phyloP scores from a whole-genome alignment of 2,797 vertebrate genomes.

The Pseudopleuronectes americanus region DNA sequence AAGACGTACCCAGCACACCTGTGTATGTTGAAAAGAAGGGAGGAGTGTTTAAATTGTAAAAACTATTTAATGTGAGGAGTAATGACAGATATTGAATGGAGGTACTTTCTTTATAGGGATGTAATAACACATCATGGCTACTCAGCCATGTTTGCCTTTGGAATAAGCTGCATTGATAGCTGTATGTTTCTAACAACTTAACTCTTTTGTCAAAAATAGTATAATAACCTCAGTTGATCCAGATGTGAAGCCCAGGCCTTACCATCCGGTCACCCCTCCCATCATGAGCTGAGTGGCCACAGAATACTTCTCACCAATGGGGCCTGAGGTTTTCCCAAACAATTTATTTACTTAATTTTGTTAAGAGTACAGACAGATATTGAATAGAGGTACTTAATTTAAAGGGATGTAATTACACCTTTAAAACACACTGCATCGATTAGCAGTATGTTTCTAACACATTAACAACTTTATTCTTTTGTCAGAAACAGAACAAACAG shows the following conservation, averaged over 20 bases:
- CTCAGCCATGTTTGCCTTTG: no score
- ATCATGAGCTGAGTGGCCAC: slow-evolving; percentile 97
- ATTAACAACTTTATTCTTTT: no score
- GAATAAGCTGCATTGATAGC: no score
- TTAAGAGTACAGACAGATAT: background rate
- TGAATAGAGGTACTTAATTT: background rate
- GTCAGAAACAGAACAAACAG: background rate
- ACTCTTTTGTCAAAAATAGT: no score
- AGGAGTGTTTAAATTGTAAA: background rate
- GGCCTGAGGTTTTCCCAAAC: slow-evolving; percentile 94
- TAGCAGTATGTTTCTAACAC: background rate
- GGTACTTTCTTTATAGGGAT: background rate
- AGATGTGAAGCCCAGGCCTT: slow-evolving; percentile 21
- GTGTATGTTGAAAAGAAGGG: background rate
- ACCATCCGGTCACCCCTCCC: slow-evolving; percentile 98
- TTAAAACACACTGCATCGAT: no score
- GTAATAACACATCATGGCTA: no score
- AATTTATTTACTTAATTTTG: slow-evolving; percentile 49
- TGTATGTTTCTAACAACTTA: background rate
- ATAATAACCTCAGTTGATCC: background rate
- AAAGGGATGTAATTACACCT: no score
- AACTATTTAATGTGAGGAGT: background rate
- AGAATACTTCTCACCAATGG: slow-evolving; percentile 97
- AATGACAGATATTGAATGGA: no score
- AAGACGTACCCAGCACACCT: slow-evolving; percentile 99